Percentiles rank a stretch among this genome's conserved stretches.
These are phyloP conservation scores for Iphiclides podalirius DNA, from an alignment of 2,888 invertebrate species.

Conservation along the genomic window DNA sequence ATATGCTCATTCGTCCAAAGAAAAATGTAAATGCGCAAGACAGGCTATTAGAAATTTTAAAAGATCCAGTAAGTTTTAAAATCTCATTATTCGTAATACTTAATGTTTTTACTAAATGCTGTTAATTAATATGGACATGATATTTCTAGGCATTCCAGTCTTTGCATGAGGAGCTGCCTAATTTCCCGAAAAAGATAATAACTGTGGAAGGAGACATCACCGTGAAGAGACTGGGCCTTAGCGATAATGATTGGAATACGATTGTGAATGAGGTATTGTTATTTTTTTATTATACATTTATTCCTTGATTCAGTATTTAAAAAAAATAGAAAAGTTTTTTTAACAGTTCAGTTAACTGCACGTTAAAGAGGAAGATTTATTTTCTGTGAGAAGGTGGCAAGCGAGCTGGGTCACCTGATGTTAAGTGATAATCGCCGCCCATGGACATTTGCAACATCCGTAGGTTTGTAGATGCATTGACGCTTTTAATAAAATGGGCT, in stretches of 20 bases:
- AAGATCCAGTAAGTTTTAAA: constrained; percentile 33
- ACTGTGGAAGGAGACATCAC: constrained; percentile 40
- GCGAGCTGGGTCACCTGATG: too few species aligned
- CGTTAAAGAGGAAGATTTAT: too few species aligned
- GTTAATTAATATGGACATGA: neutral
- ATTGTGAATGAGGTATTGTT: constrained; percentile 32
- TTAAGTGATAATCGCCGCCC: neutral
- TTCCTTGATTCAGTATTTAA: too few species aligned
- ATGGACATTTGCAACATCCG: too few species aligned
- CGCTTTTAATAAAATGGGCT: too few species aligned
- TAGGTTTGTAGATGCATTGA: too few species aligned
- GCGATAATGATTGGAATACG: constrained; percentile 30
- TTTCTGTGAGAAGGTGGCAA: too few species aligned
- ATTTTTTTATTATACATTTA: neutral
- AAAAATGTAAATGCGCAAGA: constrained; percentile 31
- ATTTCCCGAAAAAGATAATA: constrained; percentile 29
- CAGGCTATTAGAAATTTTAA: constrained; percentile 29
- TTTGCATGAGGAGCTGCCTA: too few species aligned
- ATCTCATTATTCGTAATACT: neutral
- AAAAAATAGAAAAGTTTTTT: too few species aligned
- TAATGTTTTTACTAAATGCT: neutral
- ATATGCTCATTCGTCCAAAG: constrained; percentile 34
- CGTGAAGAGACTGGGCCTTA: constrained; percentile 36
- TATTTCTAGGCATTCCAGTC: too few species aligned
- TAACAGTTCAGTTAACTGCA: too few species aligned